Conservation (phyloP, 2,888 invertebrate genomes). For the Asteroscopus sphinx region DNA sequence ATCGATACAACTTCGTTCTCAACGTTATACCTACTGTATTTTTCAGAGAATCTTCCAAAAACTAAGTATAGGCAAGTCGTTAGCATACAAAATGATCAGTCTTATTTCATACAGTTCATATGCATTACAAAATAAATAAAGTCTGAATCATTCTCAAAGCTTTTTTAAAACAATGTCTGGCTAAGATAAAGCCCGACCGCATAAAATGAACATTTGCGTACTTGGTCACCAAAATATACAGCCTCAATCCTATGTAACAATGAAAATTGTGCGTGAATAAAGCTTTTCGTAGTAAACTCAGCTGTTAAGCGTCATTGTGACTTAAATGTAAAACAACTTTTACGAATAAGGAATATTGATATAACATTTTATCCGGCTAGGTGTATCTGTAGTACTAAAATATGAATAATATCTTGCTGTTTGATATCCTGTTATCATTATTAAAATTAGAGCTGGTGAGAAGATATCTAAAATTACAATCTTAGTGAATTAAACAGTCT, state of each 20-base stretch:
- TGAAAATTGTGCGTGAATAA: constrained; percentile 54
- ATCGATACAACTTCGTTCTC: not conserved
- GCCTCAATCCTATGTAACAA: constrained; percentile 36
- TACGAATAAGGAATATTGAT: constrained; percentile 59
- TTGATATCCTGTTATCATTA: constrained; percentile 11
- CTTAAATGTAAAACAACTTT: constrained; percentile 53
- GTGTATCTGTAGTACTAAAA: constrained; percentile 4
- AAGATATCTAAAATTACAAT: constrained; percentile 33
- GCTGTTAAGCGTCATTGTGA: constrained; percentile 61
- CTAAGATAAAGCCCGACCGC: constrained; percentile 7
- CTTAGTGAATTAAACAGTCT: constrained; percentile 21
- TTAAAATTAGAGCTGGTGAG: constrained; percentile 22
- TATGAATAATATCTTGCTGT: constrained; percentile 15
- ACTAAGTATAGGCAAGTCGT: not conserved
- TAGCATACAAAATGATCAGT: too few relatives aligned
- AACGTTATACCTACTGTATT: not conserved
- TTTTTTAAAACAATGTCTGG: constrained; percentile 8
- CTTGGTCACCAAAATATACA: constrained; percentile 34
- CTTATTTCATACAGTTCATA: constrained; percentile 9
- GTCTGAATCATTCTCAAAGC: constrained; percentile 5
- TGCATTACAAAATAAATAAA: constrained; percentile 20
- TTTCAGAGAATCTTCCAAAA: not conserved
- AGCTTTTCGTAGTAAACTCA: constrained; percentile 62
- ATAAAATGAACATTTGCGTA: constrained; percentile 29
- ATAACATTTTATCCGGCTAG: constrained; percentile 46